Evolutionary conservation across 2,113 vertebrate species (phyloP).

Genomic region (Tyto alba): DNA sequence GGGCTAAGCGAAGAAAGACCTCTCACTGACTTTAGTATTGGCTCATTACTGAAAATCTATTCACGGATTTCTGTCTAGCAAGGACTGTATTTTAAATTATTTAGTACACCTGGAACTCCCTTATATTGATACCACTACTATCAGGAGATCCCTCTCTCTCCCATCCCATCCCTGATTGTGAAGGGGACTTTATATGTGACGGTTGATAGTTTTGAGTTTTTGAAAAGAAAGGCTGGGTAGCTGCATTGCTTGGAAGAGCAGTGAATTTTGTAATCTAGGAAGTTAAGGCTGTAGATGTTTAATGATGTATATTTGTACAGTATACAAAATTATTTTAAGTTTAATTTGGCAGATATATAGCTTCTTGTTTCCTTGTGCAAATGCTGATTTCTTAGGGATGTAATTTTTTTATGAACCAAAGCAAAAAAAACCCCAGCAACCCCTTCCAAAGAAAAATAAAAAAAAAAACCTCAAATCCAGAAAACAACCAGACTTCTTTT

Average conservation of each 20-base stretch:
- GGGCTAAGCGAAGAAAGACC: constrained; percentile 57
- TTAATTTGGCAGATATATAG: neutral
- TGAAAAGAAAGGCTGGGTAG: neutral
- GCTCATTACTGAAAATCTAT: neutral
- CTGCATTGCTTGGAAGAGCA: neutral
- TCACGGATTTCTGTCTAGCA: neutral
- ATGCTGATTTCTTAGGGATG: constrained; percentile 34
- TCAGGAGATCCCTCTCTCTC: neutral
- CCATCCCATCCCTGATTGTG: neutral
- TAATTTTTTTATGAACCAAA: neutral
- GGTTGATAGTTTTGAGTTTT: neutral
- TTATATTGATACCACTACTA: neutral
- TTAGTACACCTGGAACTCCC: neutral
- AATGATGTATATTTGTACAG: constrained; percentile 68
- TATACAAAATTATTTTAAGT: constrained; percentile 56
- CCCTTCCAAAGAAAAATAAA: no score
- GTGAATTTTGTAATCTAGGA: neutral
- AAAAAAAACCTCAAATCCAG: neutral
- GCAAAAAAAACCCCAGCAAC: neutral
- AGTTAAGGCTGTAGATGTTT: constrained; percentile 38
- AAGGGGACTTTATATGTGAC: neutral
- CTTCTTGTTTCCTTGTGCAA: constrained; percentile 36
- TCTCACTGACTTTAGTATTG: neutral
- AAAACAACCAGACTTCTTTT: neutral
- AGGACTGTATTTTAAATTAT: constrained; percentile 14